These are phyloP conservation scores for Plemyria rubiginata DNA, from an alignment of 2,888 invertebrate genomes.

Conservation along the genomic window DNA sequence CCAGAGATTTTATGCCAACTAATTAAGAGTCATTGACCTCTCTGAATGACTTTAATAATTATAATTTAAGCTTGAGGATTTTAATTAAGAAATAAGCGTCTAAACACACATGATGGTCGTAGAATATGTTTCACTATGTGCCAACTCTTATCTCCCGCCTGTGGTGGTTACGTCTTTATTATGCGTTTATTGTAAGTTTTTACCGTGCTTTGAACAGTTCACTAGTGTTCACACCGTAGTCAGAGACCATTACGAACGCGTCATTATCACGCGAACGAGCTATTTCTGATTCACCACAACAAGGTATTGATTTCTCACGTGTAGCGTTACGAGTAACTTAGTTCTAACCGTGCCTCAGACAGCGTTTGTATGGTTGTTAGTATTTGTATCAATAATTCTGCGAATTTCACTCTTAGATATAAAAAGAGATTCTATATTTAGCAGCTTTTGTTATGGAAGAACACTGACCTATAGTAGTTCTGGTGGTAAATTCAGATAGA, in stretches of 20 bases:
- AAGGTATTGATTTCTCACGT: conserved; percentile 43
- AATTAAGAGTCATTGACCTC: background rate
- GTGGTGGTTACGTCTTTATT: background rate
- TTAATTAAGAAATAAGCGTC: background rate
- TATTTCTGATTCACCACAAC: conserved; percentile 38
- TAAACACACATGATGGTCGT: background rate
- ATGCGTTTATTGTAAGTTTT: conserved; percentile 2
- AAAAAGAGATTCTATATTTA: background rate
- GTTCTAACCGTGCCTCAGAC: conserved; percentile 9
- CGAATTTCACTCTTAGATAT: background rate
- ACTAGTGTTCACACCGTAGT: conserved; percentile 21
- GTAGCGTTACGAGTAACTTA: conserved; percentile 33
- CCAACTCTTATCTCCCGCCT: too few relatives aligned
- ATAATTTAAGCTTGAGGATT: background rate
- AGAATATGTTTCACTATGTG: too few relatives aligned
- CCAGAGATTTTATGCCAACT: background rate
- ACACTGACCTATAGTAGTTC: too few relatives aligned
- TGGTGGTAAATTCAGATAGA: too few relatives aligned
- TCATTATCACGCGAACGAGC: conserved; percentile 29
- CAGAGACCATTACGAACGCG: conserved; percentile 25
- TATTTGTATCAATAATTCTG: background rate
- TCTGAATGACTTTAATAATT: background rate
- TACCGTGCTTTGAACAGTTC: conserved; percentile 9
- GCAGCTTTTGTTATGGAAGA: background rate
- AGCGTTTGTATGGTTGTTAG: background rate